Evolutionary conservation across 2,113 vertebrate genomes (phyloP), one percentile per base, ranked within the genome.

Genomic region (Rhinoderma darwinii): DNA sequence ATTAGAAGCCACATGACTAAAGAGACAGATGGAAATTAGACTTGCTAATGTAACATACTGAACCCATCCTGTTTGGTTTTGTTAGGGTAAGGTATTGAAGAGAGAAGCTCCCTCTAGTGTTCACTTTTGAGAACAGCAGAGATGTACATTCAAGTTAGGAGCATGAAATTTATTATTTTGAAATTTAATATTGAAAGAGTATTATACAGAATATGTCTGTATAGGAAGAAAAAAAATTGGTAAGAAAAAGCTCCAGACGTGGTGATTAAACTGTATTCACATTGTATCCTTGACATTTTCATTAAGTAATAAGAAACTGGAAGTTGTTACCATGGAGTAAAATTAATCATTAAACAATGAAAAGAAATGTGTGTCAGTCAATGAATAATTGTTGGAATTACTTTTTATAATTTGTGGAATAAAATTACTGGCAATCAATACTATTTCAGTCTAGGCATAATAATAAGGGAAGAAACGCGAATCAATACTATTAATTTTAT

Each of bases 21-120:
- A 22, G 63, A 87, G 85, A 87, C 85, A 87, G 85, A 87, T 87
- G 85, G 77, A 87, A 87, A 87, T 87, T 87, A 87, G 84, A 87
- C 78, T 87, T 87, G 85, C 85, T 87, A 87, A 87, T 87, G 85
- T 74, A 81, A 70, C 85, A 87, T 87, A 87, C 77, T 87, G 77
- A 87, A 87, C 77, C 77, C 63, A 87, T 87, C 85, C 61, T 87
- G 77, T 87, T 70, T 87, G 78, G 25, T 86, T 86, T 81, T 74
- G 85, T 72, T 73, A 86, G 80, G 63, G 50, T 63, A 81, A 81
- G 35, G 37, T 25, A 51, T 30, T 77, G 56, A 41, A 51, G 77
- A 7, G 47, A 56, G 17, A 73, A 3, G 78, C 78, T 81, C 85
- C 85, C 85, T 87, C 85, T 87, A 47, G 66, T 61, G 85, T 73